Base-by-base conservation (phyloP, 2,888 invertebrate genomes). In the Lasius fuliginosus region DNA sequence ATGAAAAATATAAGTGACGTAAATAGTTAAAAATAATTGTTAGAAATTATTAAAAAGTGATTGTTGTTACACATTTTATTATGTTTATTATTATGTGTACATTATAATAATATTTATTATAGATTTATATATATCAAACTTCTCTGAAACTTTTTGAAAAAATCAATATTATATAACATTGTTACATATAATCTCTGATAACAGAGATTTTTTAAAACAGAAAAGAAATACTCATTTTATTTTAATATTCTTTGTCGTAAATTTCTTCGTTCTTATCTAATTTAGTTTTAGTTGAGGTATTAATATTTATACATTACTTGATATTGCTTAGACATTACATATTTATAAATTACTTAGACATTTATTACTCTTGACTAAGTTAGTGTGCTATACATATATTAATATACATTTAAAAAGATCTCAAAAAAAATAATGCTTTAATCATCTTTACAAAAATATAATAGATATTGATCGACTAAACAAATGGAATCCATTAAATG, bases 221-320 rank as follows among this genome's bases (percentile, higher is more conserved):
- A n/a, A 36, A 60, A 64, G 49, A 15, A 18, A 33, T 15, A 42
- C 1, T 12, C 15, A 46, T 49, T 75, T 46, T 1, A 40, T 33
- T 64, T 64, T 49, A 75, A 62, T n/a, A 9, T 64, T 2, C 15
- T 5, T 15, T 15, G 12, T 62, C 62, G 49, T 18, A 30, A 33
- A 6, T 36, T 0, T 62, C 30, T 27, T 40, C 3, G 30, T 46
- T n/a, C 42, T 75, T 75, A 75, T 75, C 46, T 23, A 23, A 74
- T 42, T 9, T 23, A 33, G 11, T 64, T 49, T 11, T 64, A 23
- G 15, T 46, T 23, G 9, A 62, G 40, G 11, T 62, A 30, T 74
- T 60, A 62, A 42, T 62, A 60, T 62, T 60, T 60, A 62, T 30
- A 33, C 36, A n/a, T 15, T 60, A 58, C 42, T 60, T 42, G 42